These are phyloP conservation scores for Polietes domitor DNA, from an alignment of 2,888 invertebrate species.

Conservation along the genomic window DNA sequence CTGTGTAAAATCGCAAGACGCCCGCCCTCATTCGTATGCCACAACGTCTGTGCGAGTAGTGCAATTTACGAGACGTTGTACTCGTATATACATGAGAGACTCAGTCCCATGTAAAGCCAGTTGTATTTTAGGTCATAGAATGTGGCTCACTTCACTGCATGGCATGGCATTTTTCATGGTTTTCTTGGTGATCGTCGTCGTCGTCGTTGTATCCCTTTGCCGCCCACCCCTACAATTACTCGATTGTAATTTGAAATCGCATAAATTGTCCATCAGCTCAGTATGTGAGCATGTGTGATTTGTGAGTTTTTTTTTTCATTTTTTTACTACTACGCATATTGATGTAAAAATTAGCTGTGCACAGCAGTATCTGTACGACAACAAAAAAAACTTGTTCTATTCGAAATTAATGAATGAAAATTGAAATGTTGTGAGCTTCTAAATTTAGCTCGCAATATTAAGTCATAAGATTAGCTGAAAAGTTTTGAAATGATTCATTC, in stretches of 20 bases:
- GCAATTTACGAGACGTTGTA: not conserved
- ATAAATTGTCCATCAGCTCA: not conserved
- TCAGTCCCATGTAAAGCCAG: not conserved
- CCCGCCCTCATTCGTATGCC: not conserved
- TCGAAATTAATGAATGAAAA: constrained; percentile 1
- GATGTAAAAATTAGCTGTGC: not conserved
- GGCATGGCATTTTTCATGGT: not conserved
- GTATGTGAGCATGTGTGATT: constrained; percentile 5
- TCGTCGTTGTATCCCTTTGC: not conserved
- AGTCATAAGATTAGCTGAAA: not conserved
- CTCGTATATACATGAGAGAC: not conserved
- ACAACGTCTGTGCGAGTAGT: not conserved
- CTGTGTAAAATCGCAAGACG: not conserved
- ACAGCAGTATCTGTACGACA: not conserved
- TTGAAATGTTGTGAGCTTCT: not conserved
- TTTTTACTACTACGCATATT: constrained; percentile 5
- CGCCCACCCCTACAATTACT: not conserved
- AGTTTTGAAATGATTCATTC: not conserved
- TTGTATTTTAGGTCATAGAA: constrained; percentile 13
- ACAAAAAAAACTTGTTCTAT: not conserved
- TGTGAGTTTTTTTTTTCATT: not conserved
- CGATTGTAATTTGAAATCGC: not conserved
- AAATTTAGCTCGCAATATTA: not conserved
- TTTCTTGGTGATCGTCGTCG: not conserved
- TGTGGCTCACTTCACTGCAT: not conserved